Evolutionary conservation across 2,888 invertebrate genomes (phyloP).

Genomic region (Ormyrus pomaceus): DNA sequence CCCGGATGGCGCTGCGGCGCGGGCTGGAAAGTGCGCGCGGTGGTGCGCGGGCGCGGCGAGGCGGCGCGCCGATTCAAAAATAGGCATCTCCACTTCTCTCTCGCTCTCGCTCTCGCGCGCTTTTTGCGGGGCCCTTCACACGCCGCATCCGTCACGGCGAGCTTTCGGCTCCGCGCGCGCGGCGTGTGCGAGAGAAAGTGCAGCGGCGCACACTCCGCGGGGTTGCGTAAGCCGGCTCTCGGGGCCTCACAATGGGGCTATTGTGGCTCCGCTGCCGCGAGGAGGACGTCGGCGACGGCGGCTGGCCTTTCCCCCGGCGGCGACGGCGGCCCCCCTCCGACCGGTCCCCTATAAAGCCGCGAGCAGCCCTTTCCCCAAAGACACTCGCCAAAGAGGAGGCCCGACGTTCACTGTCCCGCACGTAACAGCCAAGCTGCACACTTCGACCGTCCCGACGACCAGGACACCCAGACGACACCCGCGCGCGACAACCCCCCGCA

Average conservation of each 20-base stretch:
- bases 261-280: background rate
- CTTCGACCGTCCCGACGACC: background rate
- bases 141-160: no score
- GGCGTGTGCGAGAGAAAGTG: no score
- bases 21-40: background rate
- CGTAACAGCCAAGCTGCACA: background rate
- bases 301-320: conserved; percentile 14
- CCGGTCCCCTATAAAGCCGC: conserved; percentile 12
- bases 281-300: conserved; percentile 4
- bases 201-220: no score
- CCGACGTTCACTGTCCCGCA: background rate
- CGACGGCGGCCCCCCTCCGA: conserved; percentile 7
- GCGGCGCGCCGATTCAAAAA: no score
- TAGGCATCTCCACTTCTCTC: no score
- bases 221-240: no score
- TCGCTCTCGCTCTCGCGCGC: no score
- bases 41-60: background rate
- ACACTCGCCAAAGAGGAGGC: conserved; percentile 47
- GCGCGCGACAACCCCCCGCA: background rate
- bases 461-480: background rate
- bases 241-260: no score
- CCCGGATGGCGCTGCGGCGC: background rate
- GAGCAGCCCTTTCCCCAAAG: conserved; percentile 56
- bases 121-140: no score
- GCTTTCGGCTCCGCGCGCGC: no score